phyloP scores from a whole-genome alignment of 2,797 vertebrate species.

The Sebastes steindachneri region DNA sequence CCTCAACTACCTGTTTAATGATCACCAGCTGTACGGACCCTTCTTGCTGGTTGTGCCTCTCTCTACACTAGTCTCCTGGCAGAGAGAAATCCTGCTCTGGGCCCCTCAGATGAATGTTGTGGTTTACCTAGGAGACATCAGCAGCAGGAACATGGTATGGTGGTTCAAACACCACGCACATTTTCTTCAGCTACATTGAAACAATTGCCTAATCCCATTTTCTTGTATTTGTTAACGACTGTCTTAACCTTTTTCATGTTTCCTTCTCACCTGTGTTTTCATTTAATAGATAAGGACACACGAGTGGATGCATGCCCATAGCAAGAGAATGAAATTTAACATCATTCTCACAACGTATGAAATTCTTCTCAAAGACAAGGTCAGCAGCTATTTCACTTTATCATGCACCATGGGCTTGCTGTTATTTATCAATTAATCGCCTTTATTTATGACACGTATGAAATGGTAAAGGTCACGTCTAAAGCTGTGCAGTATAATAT shows the following conservation, averaged over 20 bases:
- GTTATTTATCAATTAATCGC: background rate
- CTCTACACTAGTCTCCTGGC: slow-evolving; percentile 96
- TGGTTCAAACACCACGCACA: slow-evolving; percentile 26
- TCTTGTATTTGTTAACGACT: background rate
- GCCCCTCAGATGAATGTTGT: slow-evolving; percentile 96
- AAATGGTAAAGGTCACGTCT: background rate
- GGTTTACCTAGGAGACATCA: slow-evolving; percentile 96
- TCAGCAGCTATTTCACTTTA: slow-evolving; percentile 53
- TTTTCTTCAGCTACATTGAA: background rate
- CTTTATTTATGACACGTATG: background rate
- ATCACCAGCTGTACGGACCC: slow-evolving; percentile 94
- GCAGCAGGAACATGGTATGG: slow-evolving; percentile 95
- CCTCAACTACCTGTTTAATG: slow-evolving; percentile 93
- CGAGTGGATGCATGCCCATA: slow-evolving; percentile 97
- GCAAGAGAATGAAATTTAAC: slow-evolving; percentile 95
- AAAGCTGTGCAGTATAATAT: background rate
- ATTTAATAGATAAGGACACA: slow-evolving; percentile 92
- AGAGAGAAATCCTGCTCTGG: slow-evolving; percentile 96
- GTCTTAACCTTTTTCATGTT: background rate
- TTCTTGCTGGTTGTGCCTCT: slow-evolving; percentile 95
- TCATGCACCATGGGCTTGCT: background rate
- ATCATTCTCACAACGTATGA: slow-evolving; percentile 97
- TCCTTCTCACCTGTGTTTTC: background rate
- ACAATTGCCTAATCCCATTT: background rate
- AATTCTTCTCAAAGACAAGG: slow-evolving; percentile 98